A percentile compares a stretch with the other conserved stretches of the same genome.
Conservation (phyloP, 2,797 vertebrate genomes). For the Philypnodon macrostomus region DNA sequence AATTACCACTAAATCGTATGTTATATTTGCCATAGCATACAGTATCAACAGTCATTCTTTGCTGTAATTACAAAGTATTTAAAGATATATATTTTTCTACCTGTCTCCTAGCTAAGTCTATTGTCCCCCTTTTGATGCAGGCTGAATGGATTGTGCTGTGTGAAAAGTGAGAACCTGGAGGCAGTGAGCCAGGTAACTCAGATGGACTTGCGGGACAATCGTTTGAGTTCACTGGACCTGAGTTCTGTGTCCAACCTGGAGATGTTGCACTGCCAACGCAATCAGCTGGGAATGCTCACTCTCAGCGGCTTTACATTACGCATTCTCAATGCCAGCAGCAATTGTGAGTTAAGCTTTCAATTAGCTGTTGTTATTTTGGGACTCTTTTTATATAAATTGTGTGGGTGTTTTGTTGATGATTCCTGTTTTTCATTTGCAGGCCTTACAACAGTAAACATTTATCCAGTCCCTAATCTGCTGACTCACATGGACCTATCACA, state of each 20-base stretch:
- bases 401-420: conserved; percentile 36
- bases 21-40: background rate
- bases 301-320: conserved; percentile 90
- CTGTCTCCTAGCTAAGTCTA: background rate
- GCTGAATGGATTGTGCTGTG: conserved; percentile 83
- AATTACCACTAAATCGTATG: conserved; percentile 13
- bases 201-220: conserved; percentile 91
- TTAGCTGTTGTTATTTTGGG: conserved; percentile 13
- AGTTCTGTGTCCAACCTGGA: conserved; percentile 87
- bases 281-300: conserved; percentile 85
- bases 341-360: conserved; percentile 86
- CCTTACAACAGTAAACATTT: conserved; percentile 85
- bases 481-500: conserved; percentile 88
- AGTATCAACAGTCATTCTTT: background rate
- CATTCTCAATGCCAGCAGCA: conserved; percentile 82
- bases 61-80: background rate
- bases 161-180: conserved; percentile 78
- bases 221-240: conserved; percentile 84
- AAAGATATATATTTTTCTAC: too few species aligned
- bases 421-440: conserved; percentile 69
- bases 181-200: conserved; percentile 84
- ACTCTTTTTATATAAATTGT: background rate
- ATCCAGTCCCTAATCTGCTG: conserved; percentile 88
- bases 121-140: conserved; percentile 60
- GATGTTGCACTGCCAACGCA: conserved; percentile 89